phyloP scores from a whole-genome alignment of 2,888 invertebrate species.

The Dryococelus australis region DNA sequence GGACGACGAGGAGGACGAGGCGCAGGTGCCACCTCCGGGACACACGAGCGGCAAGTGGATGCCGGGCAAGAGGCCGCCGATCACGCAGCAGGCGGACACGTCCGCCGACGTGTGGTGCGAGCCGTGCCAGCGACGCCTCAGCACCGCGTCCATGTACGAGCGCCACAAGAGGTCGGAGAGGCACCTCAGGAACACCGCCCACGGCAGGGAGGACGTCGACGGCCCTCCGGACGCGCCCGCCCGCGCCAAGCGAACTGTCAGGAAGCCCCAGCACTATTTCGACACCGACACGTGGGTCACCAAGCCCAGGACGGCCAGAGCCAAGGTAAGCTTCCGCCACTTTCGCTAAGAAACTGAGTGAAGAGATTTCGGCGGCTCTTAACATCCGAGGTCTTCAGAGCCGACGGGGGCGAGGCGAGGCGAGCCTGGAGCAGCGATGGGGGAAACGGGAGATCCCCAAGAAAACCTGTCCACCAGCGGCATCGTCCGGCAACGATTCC shows the following conservation, averaged over 20 bases:
- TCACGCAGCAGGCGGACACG: slow-evolving; percentile 57
- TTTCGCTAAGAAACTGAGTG: too few relatives aligned
- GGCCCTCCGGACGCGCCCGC: slow-evolving; percentile 35
- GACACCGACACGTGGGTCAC: slow-evolving; percentile 37
- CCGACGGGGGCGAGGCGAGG: too few relatives aligned
- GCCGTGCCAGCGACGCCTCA: slow-evolving; percentile 78
- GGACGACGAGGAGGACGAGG: slow-evolving; percentile 59
- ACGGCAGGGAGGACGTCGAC: slow-evolving; percentile 65
- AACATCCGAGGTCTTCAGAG: too few relatives aligned
- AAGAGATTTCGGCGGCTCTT: too few relatives aligned
- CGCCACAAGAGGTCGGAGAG: slow-evolving; percentile 78
- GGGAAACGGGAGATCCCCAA: too few relatives aligned
- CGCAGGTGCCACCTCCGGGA: slow-evolving; percentile 49
- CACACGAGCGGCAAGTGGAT: slow-evolving; percentile 86
- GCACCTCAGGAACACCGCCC: slow-evolving; percentile 71
- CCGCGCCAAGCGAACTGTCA: slow-evolving; percentile 47
- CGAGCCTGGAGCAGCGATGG: too few relatives aligned
- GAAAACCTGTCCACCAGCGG: too few relatives aligned
- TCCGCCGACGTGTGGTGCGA: slow-evolving; percentile 73
- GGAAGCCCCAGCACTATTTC: slow-evolving; percentile 46
- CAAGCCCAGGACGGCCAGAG: background rate
- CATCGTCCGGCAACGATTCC: too few relatives aligned
- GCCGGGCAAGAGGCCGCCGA: slow-evolving; percentile 61
- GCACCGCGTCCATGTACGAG: slow-evolving; percentile 77
- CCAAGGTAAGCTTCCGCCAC: too few relatives aligned